Conservation (phyloP, 2,797 vertebrate genomes). For the Semaprochilodus insignis region DNA sequence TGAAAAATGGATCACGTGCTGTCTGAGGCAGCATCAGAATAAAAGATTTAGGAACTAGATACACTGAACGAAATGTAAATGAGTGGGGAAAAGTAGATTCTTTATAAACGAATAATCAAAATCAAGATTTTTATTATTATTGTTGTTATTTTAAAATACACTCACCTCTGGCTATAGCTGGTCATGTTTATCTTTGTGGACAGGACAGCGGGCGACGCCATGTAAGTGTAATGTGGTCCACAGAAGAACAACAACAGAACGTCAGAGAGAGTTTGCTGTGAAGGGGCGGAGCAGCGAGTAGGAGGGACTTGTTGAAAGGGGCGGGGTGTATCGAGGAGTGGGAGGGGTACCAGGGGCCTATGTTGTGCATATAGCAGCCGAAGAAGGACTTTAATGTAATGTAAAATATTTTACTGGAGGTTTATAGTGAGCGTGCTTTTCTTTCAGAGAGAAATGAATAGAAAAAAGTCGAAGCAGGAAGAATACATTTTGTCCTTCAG, state of each 20-base stretch:
- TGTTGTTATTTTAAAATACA: too few species aligned
- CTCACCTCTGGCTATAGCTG: background rate
- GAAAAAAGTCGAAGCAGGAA: background rate
- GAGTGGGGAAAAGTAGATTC: too few species aligned
- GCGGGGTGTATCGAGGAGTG: background rate
- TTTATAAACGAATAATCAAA: too few species aligned
- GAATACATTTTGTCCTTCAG: background rate
- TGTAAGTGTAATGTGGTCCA: slow-evolving; percentile 11
- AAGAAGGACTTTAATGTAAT: slow-evolving; percentile 13
- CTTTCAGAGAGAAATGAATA: slow-evolving; percentile 15
- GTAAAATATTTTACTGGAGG: slow-evolving; percentile 16
- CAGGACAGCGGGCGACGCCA: background rate
- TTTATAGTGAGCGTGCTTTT: slow-evolving; percentile 18
- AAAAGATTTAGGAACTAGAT: too few species aligned
- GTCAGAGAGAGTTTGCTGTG: background rate
- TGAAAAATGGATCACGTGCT: too few species aligned
- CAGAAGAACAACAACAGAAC: background rate
- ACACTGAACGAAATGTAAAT: too few species aligned
- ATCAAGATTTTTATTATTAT: too few species aligned
- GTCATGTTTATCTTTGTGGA: background rate
- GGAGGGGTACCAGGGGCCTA: background rate
- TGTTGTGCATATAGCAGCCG: slow-evolving; percentile 1
- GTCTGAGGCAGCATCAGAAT: too few species aligned
- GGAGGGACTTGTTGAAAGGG: background rate
- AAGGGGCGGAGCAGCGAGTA: slow-evolving; percentile 1